phyloP scores from a whole-genome alignment of 2,113 vertebrate species.

The Beaufortia kweichowensis region DNA sequence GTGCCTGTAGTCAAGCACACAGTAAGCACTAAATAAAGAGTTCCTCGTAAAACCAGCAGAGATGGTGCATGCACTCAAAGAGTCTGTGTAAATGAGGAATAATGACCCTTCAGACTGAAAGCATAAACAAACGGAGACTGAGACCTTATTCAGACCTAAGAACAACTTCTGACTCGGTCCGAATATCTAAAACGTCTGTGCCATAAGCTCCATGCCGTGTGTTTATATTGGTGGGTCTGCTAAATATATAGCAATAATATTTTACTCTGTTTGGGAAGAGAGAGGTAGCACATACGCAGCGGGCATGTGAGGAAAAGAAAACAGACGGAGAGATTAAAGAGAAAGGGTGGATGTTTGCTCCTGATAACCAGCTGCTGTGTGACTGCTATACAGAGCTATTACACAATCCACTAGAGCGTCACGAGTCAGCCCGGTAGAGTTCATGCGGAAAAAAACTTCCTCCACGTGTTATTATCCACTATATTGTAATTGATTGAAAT shows the following conservation, averaged over 20 bases:
- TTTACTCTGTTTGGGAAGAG: no score
- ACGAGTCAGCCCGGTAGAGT: background rate
- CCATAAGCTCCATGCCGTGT: background rate
- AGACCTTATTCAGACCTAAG: constrained; percentile 49
- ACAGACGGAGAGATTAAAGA: background rate
- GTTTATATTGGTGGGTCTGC: constrained; percentile 18
- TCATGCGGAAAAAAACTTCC: background rate
- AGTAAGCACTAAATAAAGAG: constrained; percentile 40
- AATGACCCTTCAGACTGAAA: constrained; percentile 37
- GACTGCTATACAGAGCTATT: constrained; percentile 44
- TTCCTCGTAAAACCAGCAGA: constrained; percentile 54
- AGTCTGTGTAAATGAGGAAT: constrained; percentile 47
- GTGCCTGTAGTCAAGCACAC: background rate
- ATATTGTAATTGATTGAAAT: background rate
- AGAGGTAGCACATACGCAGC: no score
- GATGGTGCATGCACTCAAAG: constrained; percentile 36
- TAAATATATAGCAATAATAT: background rate
- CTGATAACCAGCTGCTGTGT: constrained; percentile 48
- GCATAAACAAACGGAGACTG: constrained; percentile 44
- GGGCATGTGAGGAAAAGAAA: background rate
- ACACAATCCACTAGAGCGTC: constrained; percentile 22
- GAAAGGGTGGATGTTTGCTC: constrained; percentile 41
- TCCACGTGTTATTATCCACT: constrained; percentile 33
- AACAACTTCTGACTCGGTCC: constrained; percentile 30
- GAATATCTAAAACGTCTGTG: constrained; percentile 11